Conservation (phyloP, 1,140 invertebrate species). For the Scaptomyza hsui region DNA sequence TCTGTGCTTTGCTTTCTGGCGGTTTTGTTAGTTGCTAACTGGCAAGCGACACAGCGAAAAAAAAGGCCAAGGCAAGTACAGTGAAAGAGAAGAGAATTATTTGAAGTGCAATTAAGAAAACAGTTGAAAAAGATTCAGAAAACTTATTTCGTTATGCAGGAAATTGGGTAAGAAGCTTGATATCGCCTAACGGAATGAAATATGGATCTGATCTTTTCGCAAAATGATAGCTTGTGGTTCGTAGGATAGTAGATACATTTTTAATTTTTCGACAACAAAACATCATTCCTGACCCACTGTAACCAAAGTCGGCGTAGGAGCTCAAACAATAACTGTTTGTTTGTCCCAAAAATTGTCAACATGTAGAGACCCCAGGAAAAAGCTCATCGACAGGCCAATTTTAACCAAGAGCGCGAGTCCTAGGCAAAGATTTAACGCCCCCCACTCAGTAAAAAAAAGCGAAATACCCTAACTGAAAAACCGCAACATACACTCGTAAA, state of each 20-base stretch:
- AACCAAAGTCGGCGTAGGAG: not conserved
- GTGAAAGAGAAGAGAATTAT: slow-evolving; percentile 2
- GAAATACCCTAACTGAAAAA: not conserved
- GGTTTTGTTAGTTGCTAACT: slow-evolving; percentile 15
- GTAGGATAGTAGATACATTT: no score
- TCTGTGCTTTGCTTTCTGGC: slow-evolving; percentile 52
- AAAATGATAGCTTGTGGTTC: no score
- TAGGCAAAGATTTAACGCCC: slow-evolving; percentile 23
- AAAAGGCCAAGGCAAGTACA: not conserved
- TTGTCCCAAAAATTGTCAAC: slow-evolving; percentile 6
- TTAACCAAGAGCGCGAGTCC: slow-evolving; percentile 3
- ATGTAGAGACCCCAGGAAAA: not conserved
- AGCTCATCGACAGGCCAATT: slow-evolving; percentile 38
- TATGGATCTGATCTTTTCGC: no score
- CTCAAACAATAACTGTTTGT: not conserved
- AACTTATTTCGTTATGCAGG: no score
- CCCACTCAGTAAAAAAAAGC: not conserved
- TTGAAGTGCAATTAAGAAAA: not conserved
- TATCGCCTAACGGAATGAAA: no score
- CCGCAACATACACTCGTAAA: slow-evolving; percentile 20
- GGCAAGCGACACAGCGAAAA: slow-evolving; percentile 2
- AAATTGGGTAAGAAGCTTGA: no score
- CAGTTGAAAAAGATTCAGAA: not conserved
- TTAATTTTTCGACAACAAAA: not conserved
- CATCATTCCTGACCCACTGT: not conserved